phyloP scores from a whole-genome alignment of 2,888 invertebrate species.

The Serrognathus titanus region DNA sequence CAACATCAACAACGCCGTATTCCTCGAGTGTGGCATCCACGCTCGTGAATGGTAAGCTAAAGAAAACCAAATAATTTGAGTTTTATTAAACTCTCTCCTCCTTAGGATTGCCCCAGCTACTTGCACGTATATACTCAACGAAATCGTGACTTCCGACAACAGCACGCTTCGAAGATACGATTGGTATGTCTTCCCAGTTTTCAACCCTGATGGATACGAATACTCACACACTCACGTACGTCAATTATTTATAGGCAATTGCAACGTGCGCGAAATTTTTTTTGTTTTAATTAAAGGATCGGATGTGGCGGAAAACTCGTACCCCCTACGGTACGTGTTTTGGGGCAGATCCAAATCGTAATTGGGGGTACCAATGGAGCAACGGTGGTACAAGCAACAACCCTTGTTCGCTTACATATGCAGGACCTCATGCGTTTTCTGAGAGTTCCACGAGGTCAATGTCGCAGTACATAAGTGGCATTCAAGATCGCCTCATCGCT shows the following conservation, averaged over 20 bases:
- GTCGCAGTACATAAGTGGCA: constrained; percentile 53
- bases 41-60: constrained; percentile 43
- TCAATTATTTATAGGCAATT: too few relatives aligned
- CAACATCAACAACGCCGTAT: constrained; percentile 56
- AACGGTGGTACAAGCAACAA: constrained; percentile 53
- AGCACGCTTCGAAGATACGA: constrained; percentile 57
- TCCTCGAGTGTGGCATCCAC: constrained; percentile 59
- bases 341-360: constrained; percentile 76
- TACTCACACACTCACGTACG: constrained; percentile 62
- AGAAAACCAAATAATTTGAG: too few relatives aligned
- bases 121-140: constrained; percentile 57
- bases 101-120: constrained; percentile 41
- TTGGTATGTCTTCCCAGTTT: constrained; percentile 72
- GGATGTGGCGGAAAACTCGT: constrained; percentile 70
- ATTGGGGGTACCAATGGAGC: constrained; percentile 70
- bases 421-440: constrained; percentile 66
- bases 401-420: constrained; percentile 62
- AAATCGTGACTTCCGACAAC: constrained; percentile 54
- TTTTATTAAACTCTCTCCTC: too few relatives aligned
- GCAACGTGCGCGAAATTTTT: too few relatives aligned
- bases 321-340: constrained; percentile 52
- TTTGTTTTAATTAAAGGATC: constrained; percentile 46
- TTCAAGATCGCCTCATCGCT: constrained; percentile 38
- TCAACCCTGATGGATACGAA: constrained; percentile 71
- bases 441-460: constrained; percentile 62